Percentiles rank a stretch among this genome's conserved stretches.
Conservation (phyloP, 2,113 vertebrate species). For the Pogonocichla stellata region DNA sequence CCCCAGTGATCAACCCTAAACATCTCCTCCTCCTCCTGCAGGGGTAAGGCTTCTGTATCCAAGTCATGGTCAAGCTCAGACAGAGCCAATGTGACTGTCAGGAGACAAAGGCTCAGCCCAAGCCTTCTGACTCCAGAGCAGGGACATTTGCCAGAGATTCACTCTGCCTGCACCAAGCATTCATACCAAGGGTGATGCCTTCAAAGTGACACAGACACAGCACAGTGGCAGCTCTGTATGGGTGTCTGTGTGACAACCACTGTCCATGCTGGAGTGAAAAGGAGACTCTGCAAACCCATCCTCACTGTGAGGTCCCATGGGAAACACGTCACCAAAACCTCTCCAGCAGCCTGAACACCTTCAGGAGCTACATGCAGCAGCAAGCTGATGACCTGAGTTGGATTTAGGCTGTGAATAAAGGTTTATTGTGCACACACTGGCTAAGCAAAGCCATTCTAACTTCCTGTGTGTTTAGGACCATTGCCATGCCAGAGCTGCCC, state of each 20-base stretch:
- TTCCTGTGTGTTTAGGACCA: background rate
- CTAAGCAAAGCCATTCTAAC: background rate
- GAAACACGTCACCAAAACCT: background rate
- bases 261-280: accelerated
- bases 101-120: background rate
- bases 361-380: background rate
- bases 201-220: background rate
- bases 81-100: background rate
- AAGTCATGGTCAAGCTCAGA: background rate
- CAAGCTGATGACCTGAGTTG: background rate
- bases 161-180: background rate
- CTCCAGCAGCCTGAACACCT: background rate
- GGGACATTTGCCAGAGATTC: background rate
- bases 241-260: too few relatives aligned
- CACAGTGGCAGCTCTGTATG: background rate
- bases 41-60: background rate
- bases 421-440: background rate
- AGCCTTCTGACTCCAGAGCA: background rate
- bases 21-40: background rate
- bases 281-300: background rate
- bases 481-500: background rate
- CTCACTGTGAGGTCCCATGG: background rate
- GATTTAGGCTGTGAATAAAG: background rate
- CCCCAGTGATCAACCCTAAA: background rate
- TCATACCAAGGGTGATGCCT: accelerated